Conservation (phyloP, 2,113 vertebrate genomes). For the Hymenochirus boettgeri region DNA sequence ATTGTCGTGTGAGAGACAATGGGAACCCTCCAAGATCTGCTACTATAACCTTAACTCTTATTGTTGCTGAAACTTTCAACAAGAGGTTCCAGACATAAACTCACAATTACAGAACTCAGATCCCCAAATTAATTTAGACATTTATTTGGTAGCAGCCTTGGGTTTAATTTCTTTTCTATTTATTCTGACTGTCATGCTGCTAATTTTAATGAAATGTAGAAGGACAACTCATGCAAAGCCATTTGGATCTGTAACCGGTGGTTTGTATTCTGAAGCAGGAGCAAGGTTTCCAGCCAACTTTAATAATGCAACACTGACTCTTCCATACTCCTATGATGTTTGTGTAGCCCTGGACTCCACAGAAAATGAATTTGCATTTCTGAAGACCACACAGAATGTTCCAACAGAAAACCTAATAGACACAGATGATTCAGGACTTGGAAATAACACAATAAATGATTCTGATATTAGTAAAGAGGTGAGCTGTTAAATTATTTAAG, state of each 20-base stretch:
- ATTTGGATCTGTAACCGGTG: conserved; percentile 13
- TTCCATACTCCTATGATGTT: conserved; percentile 29
- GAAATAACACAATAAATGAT: conserved; percentile 22
- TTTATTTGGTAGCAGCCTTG: conserved; percentile 62
- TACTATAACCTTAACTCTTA: conserved; percentile 49
- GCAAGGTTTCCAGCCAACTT: conserved; percentile 16
- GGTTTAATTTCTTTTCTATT: conserved; percentile 63
- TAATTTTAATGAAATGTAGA: conserved; percentile 44
- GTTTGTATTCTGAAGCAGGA: conserved; percentile 32
- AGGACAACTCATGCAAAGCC: conserved; percentile 11
- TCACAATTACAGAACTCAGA: conserved; percentile 27
- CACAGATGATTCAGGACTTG: conserved; percentile 33
- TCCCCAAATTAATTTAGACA: conserved; percentile 54
- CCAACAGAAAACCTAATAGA: conserved; percentile 25
- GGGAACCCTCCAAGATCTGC: conserved; percentile 51
- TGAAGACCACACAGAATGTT: conserved; percentile 15
- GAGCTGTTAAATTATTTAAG: no score
- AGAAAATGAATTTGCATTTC: conserved; percentile 32
- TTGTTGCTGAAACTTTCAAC: conserved; percentile 49
- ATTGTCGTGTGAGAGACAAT: conserved; percentile 47
- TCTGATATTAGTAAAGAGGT: conserved; percentile 30
- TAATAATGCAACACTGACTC: conserved; percentile 22
- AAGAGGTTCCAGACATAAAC: conserved; percentile 46
- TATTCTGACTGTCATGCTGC: conserved; percentile 61
- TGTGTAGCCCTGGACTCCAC: conserved; percentile 21